Evolutionary conservation across 1,140 invertebrate genomes (phyloP).

Genomic region (Drosophila pectinifera): DNA sequence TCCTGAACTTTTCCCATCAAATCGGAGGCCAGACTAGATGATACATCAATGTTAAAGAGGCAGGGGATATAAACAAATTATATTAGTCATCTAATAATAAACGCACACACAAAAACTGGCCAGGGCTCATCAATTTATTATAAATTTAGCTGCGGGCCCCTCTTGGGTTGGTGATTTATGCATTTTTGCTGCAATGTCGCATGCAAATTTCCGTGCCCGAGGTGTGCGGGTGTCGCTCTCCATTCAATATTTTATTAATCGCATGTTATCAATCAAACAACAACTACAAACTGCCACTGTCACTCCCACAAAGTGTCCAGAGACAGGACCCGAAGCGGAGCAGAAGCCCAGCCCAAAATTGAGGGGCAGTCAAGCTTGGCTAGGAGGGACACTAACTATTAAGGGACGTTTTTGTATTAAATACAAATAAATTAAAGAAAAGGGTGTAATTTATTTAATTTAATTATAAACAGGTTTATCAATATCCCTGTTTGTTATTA

Average conservation of each 20-base stretch:
- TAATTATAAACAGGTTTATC: too few species aligned
- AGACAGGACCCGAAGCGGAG: constrained; percentile 26
- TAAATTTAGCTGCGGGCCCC: constrained; percentile 59
- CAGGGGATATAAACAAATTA: constrained; percentile 79
- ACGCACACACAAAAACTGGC: constrained; percentile 34
- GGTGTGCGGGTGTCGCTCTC: constrained; percentile 50
- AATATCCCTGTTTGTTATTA: too few species aligned
- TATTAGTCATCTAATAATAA: constrained; percentile 66
- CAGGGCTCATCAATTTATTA: constrained; percentile 70
- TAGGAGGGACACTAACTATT: neutral
- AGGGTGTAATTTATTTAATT: too few species aligned
- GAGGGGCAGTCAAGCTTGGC: constrained; percentile 5
- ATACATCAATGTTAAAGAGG: too few species aligned
- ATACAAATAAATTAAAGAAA: too few species aligned
- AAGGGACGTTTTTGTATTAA: too few species aligned
- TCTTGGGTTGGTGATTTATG: constrained; percentile 61
- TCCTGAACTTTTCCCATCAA: neutral
- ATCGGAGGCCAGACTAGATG: constrained; percentile 6
- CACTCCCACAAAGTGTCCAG: constrained; percentile 36
- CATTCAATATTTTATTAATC: constrained; percentile 82
- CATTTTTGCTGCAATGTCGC: constrained; percentile 62
- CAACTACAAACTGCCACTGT: constrained; percentile 63
- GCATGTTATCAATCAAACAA: constrained; percentile 81
- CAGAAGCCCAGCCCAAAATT: constrained; percentile 27
- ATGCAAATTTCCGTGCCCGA: constrained; percentile 31